Conservation (phyloP, 1,140 invertebrate species). For the Myzus persicae region DNA sequence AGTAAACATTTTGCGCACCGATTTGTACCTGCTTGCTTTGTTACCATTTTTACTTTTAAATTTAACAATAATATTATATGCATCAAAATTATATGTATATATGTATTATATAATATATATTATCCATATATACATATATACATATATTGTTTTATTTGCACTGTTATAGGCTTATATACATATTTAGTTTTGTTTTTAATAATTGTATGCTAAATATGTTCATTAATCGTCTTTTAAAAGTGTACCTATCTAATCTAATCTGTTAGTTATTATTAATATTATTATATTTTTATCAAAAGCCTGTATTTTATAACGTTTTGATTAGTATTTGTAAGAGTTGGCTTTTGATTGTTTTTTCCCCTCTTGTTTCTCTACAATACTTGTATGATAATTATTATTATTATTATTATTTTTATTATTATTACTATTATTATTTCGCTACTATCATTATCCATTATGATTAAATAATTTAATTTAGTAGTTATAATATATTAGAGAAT, state of each 20-base stretch:
- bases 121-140: background rate
- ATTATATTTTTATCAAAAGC: background rate
- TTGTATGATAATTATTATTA: slow-evolving; percentile 29
- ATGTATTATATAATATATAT: background rate
- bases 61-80: slow-evolving; percentile 16
- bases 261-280: background rate
- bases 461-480: slow-evolving; percentile 24
- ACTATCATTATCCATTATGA: slow-evolving; percentile 21
- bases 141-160: background rate
- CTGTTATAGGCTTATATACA: background rate
- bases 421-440: slow-evolving; percentile 33
- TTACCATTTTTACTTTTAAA: slow-evolving; percentile 53
- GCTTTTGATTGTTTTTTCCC: background rate
- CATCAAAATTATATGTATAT: background rate
- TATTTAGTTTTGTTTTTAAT: background rate
- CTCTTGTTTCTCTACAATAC: background rate
- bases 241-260: slow-evolving; percentile 4
- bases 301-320: slow-evolving; percentile 17
- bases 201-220: background rate
- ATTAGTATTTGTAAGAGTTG: slow-evolving; percentile 17
- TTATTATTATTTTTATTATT: slow-evolving; percentile 46
- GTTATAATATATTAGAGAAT: slow-evolving; percentile 27
- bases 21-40: slow-evolving; percentile 56
- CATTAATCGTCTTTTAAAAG: background rate
- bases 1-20: slow-evolving; percentile 26